These are phyloP conservation scores for Caenorhabditis inopinata DNA, from an alignment of 1,140 invertebrate species.

Conservation along the genomic window DNA sequence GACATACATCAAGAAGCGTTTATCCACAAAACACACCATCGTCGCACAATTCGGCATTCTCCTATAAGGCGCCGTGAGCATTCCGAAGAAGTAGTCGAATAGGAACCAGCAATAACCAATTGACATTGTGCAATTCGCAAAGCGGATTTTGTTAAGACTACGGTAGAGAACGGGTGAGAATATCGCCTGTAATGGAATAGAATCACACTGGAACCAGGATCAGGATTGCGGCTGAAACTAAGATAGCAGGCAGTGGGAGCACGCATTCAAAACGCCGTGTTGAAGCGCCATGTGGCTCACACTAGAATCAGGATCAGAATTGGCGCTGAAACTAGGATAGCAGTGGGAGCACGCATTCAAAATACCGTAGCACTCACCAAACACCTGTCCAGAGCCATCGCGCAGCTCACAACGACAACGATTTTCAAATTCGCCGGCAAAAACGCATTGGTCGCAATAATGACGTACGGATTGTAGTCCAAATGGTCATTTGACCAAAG, in stretches of 20 bases:
- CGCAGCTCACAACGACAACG: background rate
- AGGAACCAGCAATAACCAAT: background rate
- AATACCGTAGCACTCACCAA: background rate
- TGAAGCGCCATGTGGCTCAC: too few species aligned
- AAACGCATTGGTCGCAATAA: background rate
- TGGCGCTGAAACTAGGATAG: too few species aligned
- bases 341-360: too few species aligned
- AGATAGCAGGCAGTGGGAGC: too few species aligned
- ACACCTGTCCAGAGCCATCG: slow-evolving; percentile 6
- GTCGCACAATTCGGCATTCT: background rate
- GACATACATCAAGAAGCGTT: background rate
- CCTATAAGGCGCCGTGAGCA: background rate
- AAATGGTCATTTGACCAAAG: background rate
- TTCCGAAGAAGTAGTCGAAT: background rate
- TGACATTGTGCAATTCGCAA: background rate
- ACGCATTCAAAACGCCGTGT: too few species aligned
- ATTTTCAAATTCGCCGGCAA: background rate
- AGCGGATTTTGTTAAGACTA: background rate
- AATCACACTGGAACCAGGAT: too few species aligned
- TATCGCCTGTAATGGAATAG: background rate
- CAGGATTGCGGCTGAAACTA: too few species aligned
- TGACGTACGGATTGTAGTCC: slow-evolving; percentile 2
- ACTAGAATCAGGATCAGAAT: too few species aligned
- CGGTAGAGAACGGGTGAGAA: background rate
- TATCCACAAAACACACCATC: background rate